Evolutionary conservation across 2,888 invertebrate species (phyloP).

Genomic region (Lacanobia wlatinum): DNA sequence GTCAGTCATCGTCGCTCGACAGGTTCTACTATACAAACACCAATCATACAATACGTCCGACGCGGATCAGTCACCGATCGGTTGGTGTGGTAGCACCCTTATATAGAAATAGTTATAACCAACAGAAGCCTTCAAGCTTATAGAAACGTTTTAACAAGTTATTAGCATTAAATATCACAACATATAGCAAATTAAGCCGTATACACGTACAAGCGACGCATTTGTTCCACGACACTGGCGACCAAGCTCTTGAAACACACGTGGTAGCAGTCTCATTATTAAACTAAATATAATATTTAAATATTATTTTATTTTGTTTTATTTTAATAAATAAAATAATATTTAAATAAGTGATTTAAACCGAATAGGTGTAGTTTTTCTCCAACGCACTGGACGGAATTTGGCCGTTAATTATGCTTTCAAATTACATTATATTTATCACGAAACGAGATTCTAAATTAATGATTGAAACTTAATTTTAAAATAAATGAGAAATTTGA

Average conservation of each 20-base stretch:
- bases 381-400: slow-evolving; percentile 60
- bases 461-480: background rate
- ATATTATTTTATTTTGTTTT: no score
- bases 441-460: slow-evolving; percentile 3
- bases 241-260: slow-evolving; percentile 21
- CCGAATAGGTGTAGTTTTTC: slow-evolving; percentile 16
- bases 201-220: slow-evolving; percentile 73
- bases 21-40: background rate
- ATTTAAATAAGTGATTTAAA: slow-evolving; percentile 3
- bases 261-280: slow-evolving; percentile 34
- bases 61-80: background rate
- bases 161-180: slow-evolving; percentile 84
- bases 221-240: slow-evolving; percentile 41
- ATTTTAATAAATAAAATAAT: background rate
- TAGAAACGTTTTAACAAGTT: slow-evolving; percentile 71
- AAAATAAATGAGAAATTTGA: background rate
- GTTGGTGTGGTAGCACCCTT: background rate
- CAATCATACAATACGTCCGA: background rate
- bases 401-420: slow-evolving; percentile 28
- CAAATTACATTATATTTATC: background rate
- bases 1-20: background rate
- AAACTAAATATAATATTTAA: slow-evolving; percentile 5
- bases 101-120: slow-evolving; percentile 77
- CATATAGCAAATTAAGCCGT: slow-evolving; percentile 85
- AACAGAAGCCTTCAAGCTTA: slow-evolving; percentile 82